phyloP scores from a whole-genome alignment of 2,888 invertebrate species.

The Chrysomela aeneicollis region DNA sequence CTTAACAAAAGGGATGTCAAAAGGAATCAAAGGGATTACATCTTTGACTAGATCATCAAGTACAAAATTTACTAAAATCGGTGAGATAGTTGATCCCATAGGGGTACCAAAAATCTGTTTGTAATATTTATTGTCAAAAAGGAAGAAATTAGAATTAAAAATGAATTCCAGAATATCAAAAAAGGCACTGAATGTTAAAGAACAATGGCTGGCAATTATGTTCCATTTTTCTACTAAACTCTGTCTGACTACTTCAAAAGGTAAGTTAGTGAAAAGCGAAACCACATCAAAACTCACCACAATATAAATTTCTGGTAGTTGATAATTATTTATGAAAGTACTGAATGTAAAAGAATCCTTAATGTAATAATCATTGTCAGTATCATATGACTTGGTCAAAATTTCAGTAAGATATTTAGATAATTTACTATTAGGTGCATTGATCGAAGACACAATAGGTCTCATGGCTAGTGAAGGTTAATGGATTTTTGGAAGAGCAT shows the following conservation, averaged over 20 bases:
- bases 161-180: too few species aligned
- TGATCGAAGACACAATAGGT: conserved; percentile 7
- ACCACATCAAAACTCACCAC: too few species aligned
- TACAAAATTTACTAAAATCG: conserved; percentile 2
- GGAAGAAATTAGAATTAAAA: too few species aligned
- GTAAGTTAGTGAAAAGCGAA: conserved; percentile 3
- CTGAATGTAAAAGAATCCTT: conserved; percentile 6
- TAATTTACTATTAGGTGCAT: not conserved
- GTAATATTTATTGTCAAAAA: too few species aligned
- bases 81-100: too few species aligned
- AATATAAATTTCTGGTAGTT: too few species aligned
- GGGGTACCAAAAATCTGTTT: too few species aligned
- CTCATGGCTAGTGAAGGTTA: conserved; percentile 2
- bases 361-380: not conserved
- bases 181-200: not conserved
- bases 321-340: not conserved
- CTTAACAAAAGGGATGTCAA: not conserved
- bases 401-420: not conserved
- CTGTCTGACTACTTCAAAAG: not conserved
- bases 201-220: not conserved
- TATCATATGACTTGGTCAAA: not conserved
- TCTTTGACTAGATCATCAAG: not conserved
- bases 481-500: not conserved
- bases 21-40: not conserved
- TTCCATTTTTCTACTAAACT: not conserved